A percentile compares a stretch with the other conserved stretches of the same genome.
Conservation (phyloP, 1,140 invertebrate species). For the Vanessa tameamea region DNA sequence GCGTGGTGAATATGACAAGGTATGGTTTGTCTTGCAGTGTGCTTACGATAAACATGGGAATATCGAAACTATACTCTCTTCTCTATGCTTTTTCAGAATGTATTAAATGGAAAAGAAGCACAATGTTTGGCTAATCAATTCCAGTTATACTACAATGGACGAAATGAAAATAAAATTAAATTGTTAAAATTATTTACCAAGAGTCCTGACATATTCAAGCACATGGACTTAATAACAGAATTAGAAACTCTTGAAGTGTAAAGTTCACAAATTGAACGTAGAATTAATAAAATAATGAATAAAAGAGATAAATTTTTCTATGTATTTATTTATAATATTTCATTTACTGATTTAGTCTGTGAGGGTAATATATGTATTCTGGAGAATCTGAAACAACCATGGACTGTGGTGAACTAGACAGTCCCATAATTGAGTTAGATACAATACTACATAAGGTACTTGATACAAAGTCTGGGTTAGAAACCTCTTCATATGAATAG, state of each 20-base stretch:
- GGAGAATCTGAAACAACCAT: conserved; percentile 48
- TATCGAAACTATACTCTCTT: no score
- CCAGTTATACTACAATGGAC: conserved; percentile 90
- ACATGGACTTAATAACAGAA: conserved; percentile 90
- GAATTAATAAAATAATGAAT: conserved; percentile 29
- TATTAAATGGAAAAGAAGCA: conserved; percentile 88
- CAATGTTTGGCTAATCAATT: conserved; percentile 92
- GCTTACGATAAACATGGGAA: no score
- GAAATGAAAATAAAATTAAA: conserved; percentile 83
- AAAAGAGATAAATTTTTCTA: background rate
- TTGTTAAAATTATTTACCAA: conserved; percentile 87
- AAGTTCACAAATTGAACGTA: conserved; percentile 17
- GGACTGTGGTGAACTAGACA: background rate
- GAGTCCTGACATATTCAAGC: conserved; percentile 88
- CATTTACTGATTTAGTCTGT: conserved; percentile 58
- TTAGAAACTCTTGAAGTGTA: conserved; percentile 85
- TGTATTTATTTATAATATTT: conserved; percentile 14
- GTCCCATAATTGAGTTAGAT: background rate
- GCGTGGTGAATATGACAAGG: conserved; percentile 92
- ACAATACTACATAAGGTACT: background rate
- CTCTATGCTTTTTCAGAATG: conserved; percentile 78
- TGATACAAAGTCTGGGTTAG: conserved; percentile 5
- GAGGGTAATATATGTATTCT: conserved; percentile 64
- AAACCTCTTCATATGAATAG: background rate
- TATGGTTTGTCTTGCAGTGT: conserved; percentile 14